Conservation (phyloP, 92 coral and sea anemone genomes). For the Heliopora coerulea region DNA sequence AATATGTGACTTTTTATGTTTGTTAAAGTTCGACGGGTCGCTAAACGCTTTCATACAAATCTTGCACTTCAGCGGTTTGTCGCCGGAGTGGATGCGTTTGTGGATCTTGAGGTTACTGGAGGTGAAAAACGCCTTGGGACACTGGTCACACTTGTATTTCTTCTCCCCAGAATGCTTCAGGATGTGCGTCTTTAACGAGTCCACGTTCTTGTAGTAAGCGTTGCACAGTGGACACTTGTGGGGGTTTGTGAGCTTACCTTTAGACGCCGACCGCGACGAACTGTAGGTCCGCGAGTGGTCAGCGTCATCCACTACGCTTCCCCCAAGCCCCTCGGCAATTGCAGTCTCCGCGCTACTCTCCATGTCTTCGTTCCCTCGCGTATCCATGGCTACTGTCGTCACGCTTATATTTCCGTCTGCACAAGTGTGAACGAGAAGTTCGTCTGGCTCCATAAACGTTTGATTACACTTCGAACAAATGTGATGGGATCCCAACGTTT, state of each 20-base stretch:
- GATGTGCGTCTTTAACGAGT: constrained; percentile 90
- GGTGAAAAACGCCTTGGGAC: constrained; percentile 92
- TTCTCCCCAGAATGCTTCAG: constrained; percentile 96
- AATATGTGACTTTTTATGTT: constrained; percentile 95
- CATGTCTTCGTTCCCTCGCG: constrained; percentile 29
- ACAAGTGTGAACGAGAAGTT: constrained; percentile 85
- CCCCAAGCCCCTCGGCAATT: constrained; percentile 33
- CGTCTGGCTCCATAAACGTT: constrained; percentile 86
- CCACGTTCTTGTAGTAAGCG: constrained; percentile 83
- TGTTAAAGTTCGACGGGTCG: constrained; percentile 98
- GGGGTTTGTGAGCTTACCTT: constrained; percentile 35
- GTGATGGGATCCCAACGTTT: constrained; percentile 62
- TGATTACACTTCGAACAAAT: constrained; percentile 91
- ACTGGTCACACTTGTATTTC: constrained; percentile 89
- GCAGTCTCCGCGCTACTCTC: constrained; percentile 38
- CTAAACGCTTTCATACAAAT: constrained; percentile 94
- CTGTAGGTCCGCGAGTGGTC: constrained; percentile 20
- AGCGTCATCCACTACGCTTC: constrained; percentile 18
- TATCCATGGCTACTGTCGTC: constrained; percentile 39
- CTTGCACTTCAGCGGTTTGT: constrained; percentile 94
- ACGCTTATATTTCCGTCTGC: constrained; percentile 52
- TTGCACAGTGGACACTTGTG: constrained; percentile 88
- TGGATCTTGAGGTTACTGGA: constrained; percentile 97
- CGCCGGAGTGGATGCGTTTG: constrained; percentile 96
- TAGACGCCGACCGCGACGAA: constrained; percentile 23